Base-by-base conservation (phyloP, 2,888 invertebrate species). In the Alitta virens region DNA sequence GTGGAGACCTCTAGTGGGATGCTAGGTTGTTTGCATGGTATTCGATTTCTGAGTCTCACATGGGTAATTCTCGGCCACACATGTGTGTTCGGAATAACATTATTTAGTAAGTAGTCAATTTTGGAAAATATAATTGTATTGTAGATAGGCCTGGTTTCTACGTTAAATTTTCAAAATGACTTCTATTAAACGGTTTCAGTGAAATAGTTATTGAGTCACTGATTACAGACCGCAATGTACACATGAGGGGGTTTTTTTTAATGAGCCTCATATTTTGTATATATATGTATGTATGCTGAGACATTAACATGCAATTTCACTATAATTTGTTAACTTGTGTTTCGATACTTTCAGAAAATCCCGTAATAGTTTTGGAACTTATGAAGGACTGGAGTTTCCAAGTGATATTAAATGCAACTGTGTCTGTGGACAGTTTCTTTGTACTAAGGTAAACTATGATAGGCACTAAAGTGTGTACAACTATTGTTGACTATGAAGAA, bases 21-120 rank as follows among this genome's bases (percentile, higher is more conserved):
- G 9, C 53, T 67, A 21, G 25, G 38, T 14, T 61, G 54, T n/a
- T 27, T 91, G 64, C 88, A 91, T 71, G 88, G 91, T 2, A 84
- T 91, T 38, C 85, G 90, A 67, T 86, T 78, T 55, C 54, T 79
- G 42, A 74, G 73, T 52, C 72, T 79, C 65, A 51, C 71, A 3
- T 78, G 78, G 78, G 74, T 79, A 2, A 69, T 79, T 7, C 71
- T 78, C 2, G 78, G 78, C 1, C 76, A 79, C 63, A 72, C 75
- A 7, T 74, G 71, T 56, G 65, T 74, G 23, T 78, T 76, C 60
- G 71, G 68, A 3, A 16, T 52, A 14, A 51, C 38, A 27, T 18
- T 23, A 18, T 33, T 2, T 16, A 26, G 59, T 59, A 59, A 51
- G 59, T 59, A 14, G 16, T 46, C 9, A 40, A 12, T 40, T 16